phyloP scores from a whole-genome alignment of 2,797 vertebrate species.

The Urosaurus nigricauda region DNA sequence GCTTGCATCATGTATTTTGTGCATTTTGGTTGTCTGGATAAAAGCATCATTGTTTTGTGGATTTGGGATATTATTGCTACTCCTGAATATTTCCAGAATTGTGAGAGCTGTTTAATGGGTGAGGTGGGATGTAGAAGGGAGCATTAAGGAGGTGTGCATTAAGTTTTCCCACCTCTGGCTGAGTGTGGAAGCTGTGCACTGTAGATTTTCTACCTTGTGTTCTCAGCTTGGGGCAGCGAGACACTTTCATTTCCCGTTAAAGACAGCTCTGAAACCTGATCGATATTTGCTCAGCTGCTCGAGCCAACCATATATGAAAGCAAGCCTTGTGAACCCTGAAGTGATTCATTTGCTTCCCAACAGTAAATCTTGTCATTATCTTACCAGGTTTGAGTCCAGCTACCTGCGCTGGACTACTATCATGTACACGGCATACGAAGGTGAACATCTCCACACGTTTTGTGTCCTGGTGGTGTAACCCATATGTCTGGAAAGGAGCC shows the following conservation, averaged over 20 bases:
- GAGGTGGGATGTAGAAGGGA: background rate
- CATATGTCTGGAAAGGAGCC: conserved; percentile 88
- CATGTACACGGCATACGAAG: conserved; percentile 92
- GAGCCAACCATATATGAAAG: background rate
- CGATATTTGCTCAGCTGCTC: background rate
- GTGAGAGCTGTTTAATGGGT: background rate
- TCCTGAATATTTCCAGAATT: background rate
- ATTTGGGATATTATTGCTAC: too few species aligned
- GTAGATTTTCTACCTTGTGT: background rate
- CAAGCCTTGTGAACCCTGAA: background rate
- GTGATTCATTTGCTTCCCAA: background rate
- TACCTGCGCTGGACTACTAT: conserved; percentile 88
- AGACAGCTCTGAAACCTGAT: background rate
- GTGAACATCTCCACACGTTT: conserved; percentile 97
- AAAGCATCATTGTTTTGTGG: too few species aligned
- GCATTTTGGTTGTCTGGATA: too few species aligned
- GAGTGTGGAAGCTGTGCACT: background rate
- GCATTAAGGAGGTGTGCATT: background rate
- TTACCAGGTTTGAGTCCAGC: conserved; percentile 93
- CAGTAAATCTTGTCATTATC: conserved; percentile 46
- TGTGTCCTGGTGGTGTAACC: conserved; percentile 92
- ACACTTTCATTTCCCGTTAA: background rate
- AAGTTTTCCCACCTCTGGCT: background rate
- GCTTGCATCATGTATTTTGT: too few species aligned
- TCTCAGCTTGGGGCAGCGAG: background rate